Conservation (phyloP, 2,797 vertebrate species). For the Chloroceryle amazona region DNA sequence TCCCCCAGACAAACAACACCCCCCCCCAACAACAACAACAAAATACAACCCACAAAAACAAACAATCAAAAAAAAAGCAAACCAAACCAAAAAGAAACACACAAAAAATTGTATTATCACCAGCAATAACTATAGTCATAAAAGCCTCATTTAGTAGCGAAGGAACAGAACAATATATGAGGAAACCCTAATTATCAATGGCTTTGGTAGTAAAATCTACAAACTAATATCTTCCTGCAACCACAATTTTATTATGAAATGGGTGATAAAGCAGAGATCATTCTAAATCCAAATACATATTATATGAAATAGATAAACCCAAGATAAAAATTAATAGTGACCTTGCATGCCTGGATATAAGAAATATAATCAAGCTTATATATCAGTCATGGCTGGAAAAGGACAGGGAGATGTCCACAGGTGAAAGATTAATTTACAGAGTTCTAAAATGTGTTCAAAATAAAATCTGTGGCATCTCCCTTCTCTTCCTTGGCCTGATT, state of each 20-base stretch:
- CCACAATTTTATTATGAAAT: slow-evolving; percentile 61
- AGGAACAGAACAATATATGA: slow-evolving; percentile 49
- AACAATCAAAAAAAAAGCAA: too few relatives aligned
- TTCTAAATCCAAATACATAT: slow-evolving; percentile 57
- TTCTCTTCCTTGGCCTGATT: neutral
- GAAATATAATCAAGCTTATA: slow-evolving; percentile 42
- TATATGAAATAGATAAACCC: slow-evolving; percentile 54
- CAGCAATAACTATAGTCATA: slow-evolving; percentile 58
- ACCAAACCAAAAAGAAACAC: too few relatives aligned
- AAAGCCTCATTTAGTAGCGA: slow-evolving; percentile 52
- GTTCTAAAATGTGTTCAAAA: slow-evolving; percentile 42
- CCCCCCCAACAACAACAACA: too few relatives aligned
- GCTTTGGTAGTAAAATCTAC: slow-evolving; percentile 58
- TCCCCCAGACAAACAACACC: neutral
- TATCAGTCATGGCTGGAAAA: neutral
- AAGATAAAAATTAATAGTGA: slow-evolving; percentile 70
- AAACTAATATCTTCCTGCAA: slow-evolving; percentile 58
- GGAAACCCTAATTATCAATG: slow-evolving; percentile 68
- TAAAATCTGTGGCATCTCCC: slow-evolving; percentile 7
- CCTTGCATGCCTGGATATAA: slow-evolving; percentile 25
- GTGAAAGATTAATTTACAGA: slow-evolving; percentile 49
- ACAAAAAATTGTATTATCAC: slow-evolving; percentile 37
- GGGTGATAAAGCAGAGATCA: slow-evolving; percentile 68
- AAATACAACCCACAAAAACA: too few relatives aligned
- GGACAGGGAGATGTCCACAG: slow-evolving; percentile 6